Evolutionary conservation across 2,888 invertebrate species (phyloP), one percentile per base, ranked within the genome.

Genomic region (Callimorpha dominula): DNA sequence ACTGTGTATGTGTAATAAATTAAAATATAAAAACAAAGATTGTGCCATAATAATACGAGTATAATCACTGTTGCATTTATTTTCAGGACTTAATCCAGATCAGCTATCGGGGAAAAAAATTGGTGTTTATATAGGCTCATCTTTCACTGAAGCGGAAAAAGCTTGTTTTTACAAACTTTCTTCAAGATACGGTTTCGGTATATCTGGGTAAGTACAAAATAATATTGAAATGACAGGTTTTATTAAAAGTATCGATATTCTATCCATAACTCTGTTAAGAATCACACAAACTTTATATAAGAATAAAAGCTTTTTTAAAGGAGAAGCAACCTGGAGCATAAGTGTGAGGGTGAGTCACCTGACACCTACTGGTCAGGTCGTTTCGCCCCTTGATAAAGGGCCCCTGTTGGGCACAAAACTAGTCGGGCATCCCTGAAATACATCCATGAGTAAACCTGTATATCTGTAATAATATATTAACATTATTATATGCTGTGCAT

Each of bases 61-160:
- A n/a, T n/a, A 31, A 31, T 57, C 4, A 57, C 57, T 57, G 11
- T 5, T n/a, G 4, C 50, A 65, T 65, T 6, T 65, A 15, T 46
- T 52, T 65, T 2, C 14, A 96, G 96, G 96, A 86, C 89, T 92
- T 8, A 96, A 97, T 87, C 98, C 98, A 1, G 90, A 93, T 43
- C 94, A 89, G 17, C 81, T 92, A 0, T 85, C 81, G 42, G 97
- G 97, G 8, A 95, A 94, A 50, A 96, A 95, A 81, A 96, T 97
- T 0, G 96, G 90, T 0, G 92, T 92, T 0, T 93, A 86, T 72
- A 77, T 89, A 7, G 92, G 91, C 1, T 81, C 96, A 66, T 96
- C 96, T 81, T 96, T 96, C 67, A 96, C 96, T 1, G 97, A 97
- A 86, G 94, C 96, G 5, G 96, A 96, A 81, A 96, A 96, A 74